Evolutionary conservation across 1,140 invertebrate species (phyloP).

Genomic region (Bombus pyrosoma): DNA sequence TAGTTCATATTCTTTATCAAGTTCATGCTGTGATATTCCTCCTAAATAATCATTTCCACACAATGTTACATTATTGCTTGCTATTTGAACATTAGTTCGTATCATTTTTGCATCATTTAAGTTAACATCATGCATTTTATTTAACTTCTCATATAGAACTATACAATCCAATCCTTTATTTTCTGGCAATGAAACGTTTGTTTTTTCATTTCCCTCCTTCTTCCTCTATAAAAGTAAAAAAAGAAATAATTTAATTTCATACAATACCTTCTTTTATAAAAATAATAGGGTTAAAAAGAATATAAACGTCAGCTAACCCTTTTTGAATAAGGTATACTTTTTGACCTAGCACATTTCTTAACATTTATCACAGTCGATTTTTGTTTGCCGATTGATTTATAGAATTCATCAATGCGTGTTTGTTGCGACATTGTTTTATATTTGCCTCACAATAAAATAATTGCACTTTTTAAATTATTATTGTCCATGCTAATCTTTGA

Average conservation of each 20-base stretch:
- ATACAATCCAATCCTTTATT: background rate
- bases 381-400: constrained; percentile 3
- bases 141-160: background rate
- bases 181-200: background rate
- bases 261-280: background rate
- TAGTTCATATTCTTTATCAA: background rate
- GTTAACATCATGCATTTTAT: background rate
- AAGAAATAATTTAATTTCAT: background rate
- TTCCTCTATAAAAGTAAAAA: background rate
- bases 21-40: background rate
- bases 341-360: background rate
- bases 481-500: background rate
- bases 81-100: background rate
- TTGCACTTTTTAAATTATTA: background rate
- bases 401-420: constrained; percentile 49
- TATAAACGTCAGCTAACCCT: constrained; percentile 34
- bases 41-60: background rate
- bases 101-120: background rate
- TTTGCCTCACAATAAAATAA: background rate
- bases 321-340: background rate
- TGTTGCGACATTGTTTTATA: constrained; percentile 16
- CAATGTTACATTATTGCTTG: background rate
- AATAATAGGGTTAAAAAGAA: background rate
- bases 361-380: background rate
- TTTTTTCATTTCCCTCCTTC: background rate